Percentiles rank a stretch among this genome's conserved stretches.
phyloP scores from a whole-genome alignment of 2,888 invertebrate species.

The Trichogramma dendrolimi region DNA sequence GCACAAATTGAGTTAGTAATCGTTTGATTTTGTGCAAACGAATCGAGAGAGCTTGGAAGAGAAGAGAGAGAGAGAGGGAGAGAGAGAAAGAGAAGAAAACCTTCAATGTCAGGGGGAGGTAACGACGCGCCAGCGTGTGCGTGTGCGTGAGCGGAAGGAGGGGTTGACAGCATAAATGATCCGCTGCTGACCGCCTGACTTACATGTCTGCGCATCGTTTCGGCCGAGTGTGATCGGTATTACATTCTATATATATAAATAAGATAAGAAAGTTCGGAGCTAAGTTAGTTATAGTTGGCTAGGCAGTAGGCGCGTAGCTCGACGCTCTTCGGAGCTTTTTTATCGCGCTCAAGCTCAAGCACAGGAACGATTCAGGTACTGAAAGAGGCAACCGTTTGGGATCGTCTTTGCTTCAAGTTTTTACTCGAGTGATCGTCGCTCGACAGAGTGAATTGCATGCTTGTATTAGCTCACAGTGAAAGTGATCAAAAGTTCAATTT shows the following conservation, averaged over 20 bases:
- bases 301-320: constrained; percentile 5
- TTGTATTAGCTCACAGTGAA: no score
- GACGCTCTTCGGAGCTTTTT: constrained; percentile 1
- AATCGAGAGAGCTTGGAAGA: no score
- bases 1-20: no score
- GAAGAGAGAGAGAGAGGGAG: constrained; percentile 1
- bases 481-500: no score
- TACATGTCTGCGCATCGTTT: constrained; percentile 31
- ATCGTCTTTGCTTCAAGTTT: no score
- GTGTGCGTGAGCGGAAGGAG: constrained; percentile 28
- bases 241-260: neutral
- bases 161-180: constrained; percentile 41
- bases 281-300: constrained; percentile 8
- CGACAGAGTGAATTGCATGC: no score
- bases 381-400: no score
- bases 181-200: constrained; percentile 35
- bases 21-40: neutral
- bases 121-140: neutral
- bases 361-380: neutral
- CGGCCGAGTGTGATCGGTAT: constrained; percentile 34
- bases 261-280: neutral
- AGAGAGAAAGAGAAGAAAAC: constrained; percentile 16
- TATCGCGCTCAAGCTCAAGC: neutral
- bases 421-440: no score
- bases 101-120: constrained; percentile 30